Conservation (phyloP, 2,113 vertebrate species). For the Anoplopoma fimbria region DNA sequence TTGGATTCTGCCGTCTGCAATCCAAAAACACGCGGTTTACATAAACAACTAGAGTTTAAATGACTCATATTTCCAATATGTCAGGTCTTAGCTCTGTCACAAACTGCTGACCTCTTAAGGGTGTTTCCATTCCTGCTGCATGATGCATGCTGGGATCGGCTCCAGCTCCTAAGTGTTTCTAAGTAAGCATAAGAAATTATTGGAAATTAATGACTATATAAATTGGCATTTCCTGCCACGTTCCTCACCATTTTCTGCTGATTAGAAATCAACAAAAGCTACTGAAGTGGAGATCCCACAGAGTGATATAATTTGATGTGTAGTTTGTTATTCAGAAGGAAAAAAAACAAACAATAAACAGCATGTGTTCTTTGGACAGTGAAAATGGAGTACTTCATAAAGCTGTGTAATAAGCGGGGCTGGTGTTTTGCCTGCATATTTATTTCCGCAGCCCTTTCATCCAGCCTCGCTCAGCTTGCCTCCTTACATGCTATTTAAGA, state of each 20-base stretch:
- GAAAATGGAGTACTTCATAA: constrained; percentile 59
- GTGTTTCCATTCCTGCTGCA: background rate
- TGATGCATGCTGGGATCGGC: constrained; percentile 24
- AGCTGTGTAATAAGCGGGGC: constrained; percentile 48
- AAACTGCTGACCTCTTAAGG: constrained; percentile 1
- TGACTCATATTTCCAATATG: background rate
- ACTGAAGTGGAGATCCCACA: constrained; percentile 12
- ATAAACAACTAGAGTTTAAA: constrained; percentile 18
- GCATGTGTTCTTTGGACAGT: constrained; percentile 41
- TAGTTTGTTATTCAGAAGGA: constrained; percentile 39
- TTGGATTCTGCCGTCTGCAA: too few relatives aligned
- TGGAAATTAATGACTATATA: constrained; percentile 23
- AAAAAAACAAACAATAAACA: constrained; percentile 49
- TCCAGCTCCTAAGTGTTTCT: background rate
- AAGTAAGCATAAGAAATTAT: constrained; percentile 17
- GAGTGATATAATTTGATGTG: constrained; percentile 27
- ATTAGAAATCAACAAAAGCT: constrained; percentile 28
- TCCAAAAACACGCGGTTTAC: constrained; percentile 11
- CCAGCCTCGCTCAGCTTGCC: constrained; percentile 44
- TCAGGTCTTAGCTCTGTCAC: background rate
- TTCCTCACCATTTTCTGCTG: constrained; percentile 18
- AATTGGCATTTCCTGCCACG: constrained; percentile 5
- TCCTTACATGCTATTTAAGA: constrained; percentile 52
- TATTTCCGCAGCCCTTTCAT: constrained; percentile 40
- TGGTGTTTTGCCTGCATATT: constrained; percentile 28